Conservation (phyloP, 1,140 invertebrate genomes). For the Sarcophaga peregrina region DNA sequence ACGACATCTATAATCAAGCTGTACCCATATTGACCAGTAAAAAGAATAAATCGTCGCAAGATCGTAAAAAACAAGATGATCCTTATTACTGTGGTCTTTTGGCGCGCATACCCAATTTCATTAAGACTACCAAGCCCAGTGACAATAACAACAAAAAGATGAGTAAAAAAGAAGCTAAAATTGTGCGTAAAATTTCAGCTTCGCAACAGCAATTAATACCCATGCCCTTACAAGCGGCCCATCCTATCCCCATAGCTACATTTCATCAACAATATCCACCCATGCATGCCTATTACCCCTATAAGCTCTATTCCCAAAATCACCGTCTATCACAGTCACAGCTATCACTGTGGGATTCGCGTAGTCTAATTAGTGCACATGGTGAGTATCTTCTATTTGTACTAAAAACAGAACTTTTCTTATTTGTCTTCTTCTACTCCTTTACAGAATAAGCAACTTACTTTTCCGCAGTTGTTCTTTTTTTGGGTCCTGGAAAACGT, state of each 20-base stretch:
- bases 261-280: slow-evolving; percentile 52
- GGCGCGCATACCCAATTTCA: slow-evolving; percentile 85
- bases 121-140: slow-evolving; percentile 64
- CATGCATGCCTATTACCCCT: slow-evolving; percentile 60
- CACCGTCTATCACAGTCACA: slow-evolving; percentile 64
- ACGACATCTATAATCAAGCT: slow-evolving; percentile 52
- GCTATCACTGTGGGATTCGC: slow-evolving; percentile 64
- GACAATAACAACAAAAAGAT: slow-evolving; percentile 31
- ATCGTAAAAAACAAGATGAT: slow-evolving; percentile 74
- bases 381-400: slow-evolving; percentile 47
- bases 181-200: slow-evolving; percentile 63
- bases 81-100: slow-evolving; percentile 85
- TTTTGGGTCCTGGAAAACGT: not conserved
- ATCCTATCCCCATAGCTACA: slow-evolving; percentile 61
- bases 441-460: slow-evolving; percentile 54
- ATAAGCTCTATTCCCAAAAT: slow-evolving; percentile 59
- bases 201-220: slow-evolving; percentile 51
- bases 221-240: slow-evolving; percentile 50
- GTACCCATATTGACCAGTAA: slow-evolving; percentile 57
- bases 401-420: not conserved
- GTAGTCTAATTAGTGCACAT: slow-evolving; percentile 65
- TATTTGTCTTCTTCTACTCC: not conserved
- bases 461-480: not conserved
- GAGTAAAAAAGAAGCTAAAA: slow-evolving; percentile 60
- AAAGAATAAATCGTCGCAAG: slow-evolving; percentile 53